A percentile compares a stretch with the other conserved stretches of the same genome.
Conservation (phyloP, 2,113 vertebrate species). For the Scortum barcoo region DNA sequence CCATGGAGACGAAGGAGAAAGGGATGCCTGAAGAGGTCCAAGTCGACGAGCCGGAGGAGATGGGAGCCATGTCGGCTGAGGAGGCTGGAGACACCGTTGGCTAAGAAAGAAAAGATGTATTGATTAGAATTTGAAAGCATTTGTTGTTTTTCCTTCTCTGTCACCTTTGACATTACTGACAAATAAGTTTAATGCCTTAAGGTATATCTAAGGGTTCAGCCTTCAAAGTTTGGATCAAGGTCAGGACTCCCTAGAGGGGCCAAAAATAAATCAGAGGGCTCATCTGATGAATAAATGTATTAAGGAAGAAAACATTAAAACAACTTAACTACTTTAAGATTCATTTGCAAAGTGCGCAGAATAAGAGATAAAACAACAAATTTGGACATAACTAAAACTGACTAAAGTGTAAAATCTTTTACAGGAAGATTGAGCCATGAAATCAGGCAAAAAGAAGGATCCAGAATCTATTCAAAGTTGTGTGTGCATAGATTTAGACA, state of each 20-base stretch:
- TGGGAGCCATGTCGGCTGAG: constrained; percentile 98
- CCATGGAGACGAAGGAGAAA: constrained; percentile 98
- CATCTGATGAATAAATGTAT: not conserved
- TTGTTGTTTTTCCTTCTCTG: not conserved
- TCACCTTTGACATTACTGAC: not conserved
- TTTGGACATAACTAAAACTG: too few relatives aligned
- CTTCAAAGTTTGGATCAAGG: not conserved
- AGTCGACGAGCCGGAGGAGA: constrained; percentile 97
- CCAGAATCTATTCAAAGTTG: not conserved
- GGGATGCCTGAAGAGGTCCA: constrained; percentile 97
- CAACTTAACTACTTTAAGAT: too few relatives aligned
- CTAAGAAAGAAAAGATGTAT: constrained; percentile 73
- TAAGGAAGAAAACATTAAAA: not conserved
- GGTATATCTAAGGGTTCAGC: not conserved
- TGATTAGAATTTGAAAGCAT: not conserved
- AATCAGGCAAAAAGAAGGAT: not conserved
- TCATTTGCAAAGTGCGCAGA: too few relatives aligned
- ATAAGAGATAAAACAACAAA: too few relatives aligned
- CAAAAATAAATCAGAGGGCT: not conserved
- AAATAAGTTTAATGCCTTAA: not conserved
- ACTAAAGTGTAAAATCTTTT: too few relatives aligned
- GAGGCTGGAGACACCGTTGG: constrained; percentile 95
- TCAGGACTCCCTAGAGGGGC: not conserved
- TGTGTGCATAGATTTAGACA: not conserved
- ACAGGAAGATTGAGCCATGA: not conserved